Evolutionary conservation across 2,113 vertebrate genomes (phyloP), one percentile per base, ranked within the genome.

Genomic region (Podilymbus podiceps): DNA sequence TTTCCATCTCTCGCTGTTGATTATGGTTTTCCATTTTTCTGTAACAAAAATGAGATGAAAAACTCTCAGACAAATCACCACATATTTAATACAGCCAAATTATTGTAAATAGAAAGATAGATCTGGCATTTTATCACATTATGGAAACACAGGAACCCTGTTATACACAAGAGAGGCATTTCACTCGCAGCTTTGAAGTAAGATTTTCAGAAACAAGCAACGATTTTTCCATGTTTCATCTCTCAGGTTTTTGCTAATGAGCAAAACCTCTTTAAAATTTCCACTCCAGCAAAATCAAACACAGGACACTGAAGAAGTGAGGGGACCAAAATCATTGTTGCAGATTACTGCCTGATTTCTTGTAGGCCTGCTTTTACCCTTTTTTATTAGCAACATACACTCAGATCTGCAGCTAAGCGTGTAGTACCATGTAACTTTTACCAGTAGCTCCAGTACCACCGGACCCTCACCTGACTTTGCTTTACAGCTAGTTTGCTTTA

Each of bases 221-320:
- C 1, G 5, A 66, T 73, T 92, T 96, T 79, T 82, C 72, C 15
- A 44, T 44, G 59, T 91, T 91, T 76, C 24, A 30, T 74, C n/a
- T 91, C 78, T 84, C 88, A 88, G 38, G 19, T 85, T 94, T 96
- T 95, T 89, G n/a, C 33, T 88, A 85, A 85, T 69, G 55, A 92
- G 47, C 28, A 90, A 89, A 82, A 79, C 5, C 12, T 58, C 4
- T 1, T 81, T 50, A 52, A 88, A 90, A 91, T n/a, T 91, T 50
- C 18, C 6, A 5, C 25, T 80, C 23, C 21, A 10, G 2, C 71
- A 84, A 93, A 80, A 80, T 44, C 22, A 46, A 90, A 60, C 7
- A 68, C 20, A 67, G 1, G 2, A 60, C 23, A 46, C 9, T 46
- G 79, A 90, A 83, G 28, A 88, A 90, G 15, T 19, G 47, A 93